Base-by-base conservation (phyloP, 2,888 invertebrate genomes). In the Gymnocheta viridis region DNA sequence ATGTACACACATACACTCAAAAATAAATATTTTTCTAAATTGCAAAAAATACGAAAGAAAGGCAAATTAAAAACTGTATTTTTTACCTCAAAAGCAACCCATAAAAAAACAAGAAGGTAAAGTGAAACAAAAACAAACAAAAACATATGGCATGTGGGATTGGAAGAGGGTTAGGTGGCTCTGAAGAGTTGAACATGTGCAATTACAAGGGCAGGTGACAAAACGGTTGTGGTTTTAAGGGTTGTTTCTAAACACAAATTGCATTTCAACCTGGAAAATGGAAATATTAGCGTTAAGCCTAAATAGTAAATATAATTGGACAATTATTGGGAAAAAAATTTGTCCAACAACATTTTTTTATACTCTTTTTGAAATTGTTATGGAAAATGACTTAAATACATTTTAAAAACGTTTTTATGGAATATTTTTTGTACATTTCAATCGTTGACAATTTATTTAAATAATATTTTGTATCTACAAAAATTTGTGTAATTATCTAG, bases 171-270 rank as follows among this genome's bases (percentile, higher is more conserved):
- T 54, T 54, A 51, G 64, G 47, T 35, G 41, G n/a, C 10, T 66
- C 17, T 17, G 12, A 29, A 51, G 44, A 38, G 14, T 17, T 38
- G 14, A 35, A 35, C 66, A 66, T 56, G 56, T 47, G 58, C 24
- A 56, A 58, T 66, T 66, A 22, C 49, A 62, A 41, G 73, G 73
- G 54, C 82, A 82, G 82, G 78, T 82, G 82, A 54, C 5, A 78
- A 54, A 60, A 51, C 10, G 3, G 17, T 62, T 62, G 14, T 41
- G 22, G 41, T 19, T 17, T 24, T 56, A 76, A 58, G 56, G 77
- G 77, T 67, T 41, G 66, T 14, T 67, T 35, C 17, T 29, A n/a
- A 19, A 41, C 19, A 51, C 6, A 1, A 56, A 72, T 54, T 47
- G 17, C 22, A 2, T 38, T 14, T 12, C n/a, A 9, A 64, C 9